Percentiles rank a stretch among this genome's conserved stretches.
phyloP scores from a whole-genome alignment of 2,888 invertebrate species.

The Apamea epomidion region DNA sequence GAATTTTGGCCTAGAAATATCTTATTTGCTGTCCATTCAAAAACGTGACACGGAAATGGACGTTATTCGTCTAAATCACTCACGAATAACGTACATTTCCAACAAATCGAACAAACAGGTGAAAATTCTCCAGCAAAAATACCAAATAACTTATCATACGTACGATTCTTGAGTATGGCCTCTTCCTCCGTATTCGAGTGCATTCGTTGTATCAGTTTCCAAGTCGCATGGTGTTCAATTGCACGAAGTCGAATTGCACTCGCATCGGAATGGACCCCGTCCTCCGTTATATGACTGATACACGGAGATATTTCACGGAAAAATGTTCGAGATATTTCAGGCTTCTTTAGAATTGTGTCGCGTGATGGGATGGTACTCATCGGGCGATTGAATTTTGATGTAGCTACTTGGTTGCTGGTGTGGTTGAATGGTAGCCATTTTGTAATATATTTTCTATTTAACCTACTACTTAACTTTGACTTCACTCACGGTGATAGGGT shows the following conservation, averaged over 20 bases:
- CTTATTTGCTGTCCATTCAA: background rate
- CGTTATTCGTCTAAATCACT: no score
- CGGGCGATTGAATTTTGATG: constrained; percentile 51
- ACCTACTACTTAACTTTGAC: background rate
- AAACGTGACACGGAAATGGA: background rate
- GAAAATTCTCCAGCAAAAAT: constrained; percentile 22
- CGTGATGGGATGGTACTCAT: constrained; percentile 40
- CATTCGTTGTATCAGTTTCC: constrained; percentile 86
- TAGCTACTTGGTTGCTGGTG: constrained; percentile 9
- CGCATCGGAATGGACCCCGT: constrained; percentile 67
- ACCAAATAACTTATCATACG: constrained; percentile 50
- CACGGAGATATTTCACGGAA: constrained; percentile 53
- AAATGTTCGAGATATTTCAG: constrained; percentile 54
- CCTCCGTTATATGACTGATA: constrained; percentile 58
- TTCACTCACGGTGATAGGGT: background rate
- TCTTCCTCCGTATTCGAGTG: constrained; percentile 55
- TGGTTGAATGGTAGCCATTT: background rate
- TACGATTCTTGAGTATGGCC: constrained; percentile 31
- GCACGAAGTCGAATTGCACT: constrained; percentile 78
- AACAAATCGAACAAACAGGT: background rate
- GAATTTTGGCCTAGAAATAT: background rate
- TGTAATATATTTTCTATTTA: background rate
- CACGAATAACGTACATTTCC: background rate
- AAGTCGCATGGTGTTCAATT: constrained; percentile 86
- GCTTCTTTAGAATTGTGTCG: constrained; percentile 35